Percentiles rank a stretch among this genome's conserved stretches.
Evolutionary conservation across 2,888 invertebrate genomes (phyloP).

Genomic region (Drosophila kuntzei): DNA sequence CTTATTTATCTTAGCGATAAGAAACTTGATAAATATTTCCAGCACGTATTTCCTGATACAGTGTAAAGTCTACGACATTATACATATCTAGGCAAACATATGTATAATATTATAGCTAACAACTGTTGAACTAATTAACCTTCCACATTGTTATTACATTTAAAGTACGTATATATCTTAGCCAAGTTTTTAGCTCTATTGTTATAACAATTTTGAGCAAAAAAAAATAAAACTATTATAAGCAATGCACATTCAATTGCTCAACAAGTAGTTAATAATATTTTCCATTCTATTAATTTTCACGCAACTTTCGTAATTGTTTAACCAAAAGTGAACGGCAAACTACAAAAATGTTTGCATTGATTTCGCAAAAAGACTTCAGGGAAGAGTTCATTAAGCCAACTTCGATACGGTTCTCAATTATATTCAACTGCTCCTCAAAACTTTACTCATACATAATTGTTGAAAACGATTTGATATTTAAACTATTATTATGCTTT

Average conservation of each 20-base stretch:
- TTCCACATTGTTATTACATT: conserved; percentile 30
- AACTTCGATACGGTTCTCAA: conserved; percentile 26
- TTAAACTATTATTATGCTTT: neutral
- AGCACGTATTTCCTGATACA: conserved; percentile 33
- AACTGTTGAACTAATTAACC: conserved; percentile 36
- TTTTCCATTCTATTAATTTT: conserved; percentile 77
- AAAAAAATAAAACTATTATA: conserved; percentile 6
- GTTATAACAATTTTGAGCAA: conserved; percentile 15
- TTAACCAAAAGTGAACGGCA: conserved; percentile 64
- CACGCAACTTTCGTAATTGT: conserved; percentile 67
- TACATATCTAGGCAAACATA: conserved; percentile 8
- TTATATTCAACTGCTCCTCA: conserved; percentile 3
- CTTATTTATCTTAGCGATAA: conserved; percentile 39
- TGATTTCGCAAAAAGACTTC: conserved; percentile 43
- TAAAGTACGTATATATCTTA: conserved; percentile 1
- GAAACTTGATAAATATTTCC: conserved; percentile 38
- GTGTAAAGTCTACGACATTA: conserved; percentile 6
- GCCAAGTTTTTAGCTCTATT: conserved; percentile 24
- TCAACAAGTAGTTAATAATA: conserved; percentile 27
- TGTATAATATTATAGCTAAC: conserved; percentile 12
- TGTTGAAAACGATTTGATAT: neutral
- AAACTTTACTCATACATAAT: neutral
- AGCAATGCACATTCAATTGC: conserved; percentile 44
- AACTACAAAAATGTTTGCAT: conserved; percentile 21
- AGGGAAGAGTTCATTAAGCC: conserved; percentile 25